Evolutionary conservation across 2,888 invertebrate species (phyloP), one percentile per base, ranked within the genome.

Genomic region (Xiphydria camelus): DNA sequence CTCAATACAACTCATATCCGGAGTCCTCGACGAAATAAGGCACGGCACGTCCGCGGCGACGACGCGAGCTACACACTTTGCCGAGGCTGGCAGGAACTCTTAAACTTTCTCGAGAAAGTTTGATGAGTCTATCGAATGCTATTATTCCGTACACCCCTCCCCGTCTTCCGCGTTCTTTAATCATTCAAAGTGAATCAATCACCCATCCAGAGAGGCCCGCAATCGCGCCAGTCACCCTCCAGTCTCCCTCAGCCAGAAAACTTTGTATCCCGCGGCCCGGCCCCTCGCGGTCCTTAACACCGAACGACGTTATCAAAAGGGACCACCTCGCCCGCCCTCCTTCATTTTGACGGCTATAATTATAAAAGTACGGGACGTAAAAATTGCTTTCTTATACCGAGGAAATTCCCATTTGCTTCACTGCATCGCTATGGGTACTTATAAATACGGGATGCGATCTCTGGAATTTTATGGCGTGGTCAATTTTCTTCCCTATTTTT

Each of bases 171-270:
- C 61, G 58, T 70, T 73, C 70, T 74, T 75, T 72, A 72, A 75
- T 76, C 75, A 74, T 75, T 75, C 73, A 71, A 68, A 71, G 72
- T 68, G 64, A 75, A 75, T 75, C 73, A 73, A 75, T 75, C 75
- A 75, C 75, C 67, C 59, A 65, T 66, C 64, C 61, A 57, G 58
- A n/a, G n/a, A 60, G 59, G 55, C 57, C 54, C 55, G 63, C 64
- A 65, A 69, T 68, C 63, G 64, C 63, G 67, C 64, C 59, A 68
- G 69, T 71, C 70, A 69, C 70, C 64, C 68, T 67, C 58, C 59
- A 59, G 55, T 55, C 61, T 57, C 56, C 59, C 57, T 59, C 59
- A 50, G 60, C 54, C 59, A 41, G 38, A 36, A 29, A 37, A 36
- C 40, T 40, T 41, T 49, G 37, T 35, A 31, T 39, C 33, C 22